Evolutionary conservation across 1,140 invertebrate genomes (phyloP).

Genomic region (Daktulosphaira vitifoliae): DNA sequence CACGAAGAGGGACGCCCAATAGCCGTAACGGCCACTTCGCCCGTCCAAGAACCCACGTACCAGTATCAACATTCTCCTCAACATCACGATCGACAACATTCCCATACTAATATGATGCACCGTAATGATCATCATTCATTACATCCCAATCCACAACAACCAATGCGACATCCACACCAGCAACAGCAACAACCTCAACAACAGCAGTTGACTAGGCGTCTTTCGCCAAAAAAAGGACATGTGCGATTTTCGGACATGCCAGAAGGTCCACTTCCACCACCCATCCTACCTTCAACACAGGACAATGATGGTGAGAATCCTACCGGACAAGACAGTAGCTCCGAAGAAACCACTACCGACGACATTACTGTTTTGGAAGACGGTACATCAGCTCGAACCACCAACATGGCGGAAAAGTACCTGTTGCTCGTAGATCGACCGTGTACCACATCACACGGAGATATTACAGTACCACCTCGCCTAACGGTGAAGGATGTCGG

Average conservation of each 20-base stretch:
- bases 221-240: no score
- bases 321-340: conserved; percentile 79
- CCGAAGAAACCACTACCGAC: conserved; percentile 86
- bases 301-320: conserved; percentile 47
- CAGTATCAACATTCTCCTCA: no score
- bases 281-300: conserved; percentile 55
- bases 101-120: no score
- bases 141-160: no score
- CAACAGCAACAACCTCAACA: no score
- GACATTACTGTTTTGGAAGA: conserved; percentile 85
- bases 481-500: conserved; percentile 90
- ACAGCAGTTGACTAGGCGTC: no score
- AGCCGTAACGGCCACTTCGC: conserved; percentile 80
- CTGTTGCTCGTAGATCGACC: conserved; percentile 84
- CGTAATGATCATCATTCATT: no score
- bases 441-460: conserved; percentile 79
- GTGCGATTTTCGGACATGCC: conserved; percentile 74
- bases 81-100: no score
- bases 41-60: no score
- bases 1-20: conserved; percentile 85
- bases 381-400: conserved; percentile 71
- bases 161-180: no score
- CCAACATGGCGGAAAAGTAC: conserved; percentile 87
- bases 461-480: no score
- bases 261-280: conserved; percentile 70